Evolutionary conservation across 2,888 invertebrate genomes (phyloP).

Genomic region (Limnephilus marmoratus): DNA sequence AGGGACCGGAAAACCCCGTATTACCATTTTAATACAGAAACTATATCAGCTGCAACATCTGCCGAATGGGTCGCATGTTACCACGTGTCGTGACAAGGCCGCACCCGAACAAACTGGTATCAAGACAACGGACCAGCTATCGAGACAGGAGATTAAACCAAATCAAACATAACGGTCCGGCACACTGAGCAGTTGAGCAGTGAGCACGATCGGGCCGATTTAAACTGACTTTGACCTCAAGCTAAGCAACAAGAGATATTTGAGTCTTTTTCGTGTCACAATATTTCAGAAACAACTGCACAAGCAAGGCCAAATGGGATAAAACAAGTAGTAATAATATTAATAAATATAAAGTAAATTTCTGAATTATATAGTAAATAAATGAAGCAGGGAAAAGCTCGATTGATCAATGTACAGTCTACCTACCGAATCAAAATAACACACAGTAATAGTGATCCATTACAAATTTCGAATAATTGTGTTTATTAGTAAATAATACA

Average conservation of each 20-base stretch:
- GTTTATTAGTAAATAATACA: too few species aligned
- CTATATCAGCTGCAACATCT: conserved; percentile 12
- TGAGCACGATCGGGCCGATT: not conserved
- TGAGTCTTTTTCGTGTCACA: not conserved
- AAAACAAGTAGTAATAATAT: not conserved
- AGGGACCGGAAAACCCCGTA: conserved; percentile 15
- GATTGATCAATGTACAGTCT: too few species aligned
- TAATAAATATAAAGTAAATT: too few species aligned
- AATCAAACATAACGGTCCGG: conserved; percentile 11
- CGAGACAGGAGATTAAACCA: conserved; percentile 7
- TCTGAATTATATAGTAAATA: not conserved
- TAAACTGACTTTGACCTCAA: not conserved
- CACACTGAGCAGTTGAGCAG: not conserved
- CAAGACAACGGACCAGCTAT: conserved; percentile 5
- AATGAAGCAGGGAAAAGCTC: not conserved
- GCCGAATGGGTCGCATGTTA: conserved; percentile 14
- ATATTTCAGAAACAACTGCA: not conserved
- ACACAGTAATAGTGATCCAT: too few species aligned
- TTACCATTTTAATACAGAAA: not conserved
- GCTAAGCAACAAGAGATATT: not conserved
- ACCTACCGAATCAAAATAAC: too few species aligned
- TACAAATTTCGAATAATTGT: too few species aligned
- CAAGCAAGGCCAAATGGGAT: not conserved
- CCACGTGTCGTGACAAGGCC: conserved; percentile 42
- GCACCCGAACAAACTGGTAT: conserved; percentile 13